Conservation (phyloP, 2,113 vertebrate species). For the Probosciger aterrimus region DNA sequence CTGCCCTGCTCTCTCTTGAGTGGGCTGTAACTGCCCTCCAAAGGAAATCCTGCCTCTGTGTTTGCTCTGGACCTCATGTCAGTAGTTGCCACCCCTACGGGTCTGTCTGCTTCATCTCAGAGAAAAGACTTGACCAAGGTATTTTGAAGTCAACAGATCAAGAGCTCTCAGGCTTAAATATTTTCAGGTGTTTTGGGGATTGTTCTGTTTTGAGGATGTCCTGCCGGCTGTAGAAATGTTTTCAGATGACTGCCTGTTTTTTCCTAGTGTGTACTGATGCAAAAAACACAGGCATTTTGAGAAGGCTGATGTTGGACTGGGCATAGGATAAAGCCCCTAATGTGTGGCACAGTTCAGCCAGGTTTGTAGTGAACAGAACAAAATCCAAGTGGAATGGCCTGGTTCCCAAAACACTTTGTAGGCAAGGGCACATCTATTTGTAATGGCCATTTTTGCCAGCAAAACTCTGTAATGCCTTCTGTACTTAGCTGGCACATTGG, state of each 20-base stretch:
- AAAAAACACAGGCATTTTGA: not conserved
- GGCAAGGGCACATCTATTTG: not conserved
- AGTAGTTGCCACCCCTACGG: not conserved
- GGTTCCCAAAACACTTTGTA: not conserved
- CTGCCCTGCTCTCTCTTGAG: fast-evolving
- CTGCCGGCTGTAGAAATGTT: not conserved
- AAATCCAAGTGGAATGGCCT: not conserved
- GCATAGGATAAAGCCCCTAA: not conserved
- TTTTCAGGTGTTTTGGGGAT: not conserved
- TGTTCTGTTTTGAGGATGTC: not conserved
- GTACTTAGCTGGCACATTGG: not conserved
- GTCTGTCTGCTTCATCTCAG: not conserved
- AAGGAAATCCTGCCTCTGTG: not conserved
- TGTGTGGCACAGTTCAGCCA: not conserved
- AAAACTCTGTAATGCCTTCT: not conserved
- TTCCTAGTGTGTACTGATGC: not conserved
- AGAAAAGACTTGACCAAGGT: not conserved
- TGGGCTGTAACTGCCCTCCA: not conserved
- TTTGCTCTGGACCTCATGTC: fast-evolving
- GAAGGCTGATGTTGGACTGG: not conserved
- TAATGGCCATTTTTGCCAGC: not conserved
- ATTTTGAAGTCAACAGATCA: not conserved
- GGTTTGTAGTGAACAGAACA: not conserved
- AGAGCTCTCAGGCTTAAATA: not conserved
- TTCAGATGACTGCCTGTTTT: not conserved